Percentiles rank a stretch among this genome's conserved stretches.
These are phyloP conservation scores for Drosophila ercepeae DNA, from an alignment of 1,140 invertebrate species.

Conservation along the genomic window DNA sequence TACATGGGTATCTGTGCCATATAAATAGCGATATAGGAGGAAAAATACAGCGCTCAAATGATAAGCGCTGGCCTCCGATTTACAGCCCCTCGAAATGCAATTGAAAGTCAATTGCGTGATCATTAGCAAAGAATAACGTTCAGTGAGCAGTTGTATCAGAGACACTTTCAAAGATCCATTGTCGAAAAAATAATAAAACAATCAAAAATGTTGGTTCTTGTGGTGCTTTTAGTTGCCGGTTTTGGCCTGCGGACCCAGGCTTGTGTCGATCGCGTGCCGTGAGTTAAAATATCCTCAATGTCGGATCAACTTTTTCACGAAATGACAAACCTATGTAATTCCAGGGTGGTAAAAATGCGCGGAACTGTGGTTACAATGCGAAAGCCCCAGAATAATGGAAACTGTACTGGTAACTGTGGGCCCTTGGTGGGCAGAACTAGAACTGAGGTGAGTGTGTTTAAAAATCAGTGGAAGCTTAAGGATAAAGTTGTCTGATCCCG, in stretches of 20 bases:
- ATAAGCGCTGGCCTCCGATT: constrained; percentile 42
- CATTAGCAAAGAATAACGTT: constrained; percentile 54
- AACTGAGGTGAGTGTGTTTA: no score
- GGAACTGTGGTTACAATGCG: constrained; percentile 69
- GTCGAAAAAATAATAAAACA: neutral
- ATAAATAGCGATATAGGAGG: constrained; percentile 14
- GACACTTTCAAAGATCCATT: neutral
- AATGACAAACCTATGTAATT: neutral
- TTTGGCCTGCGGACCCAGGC: constrained; percentile 27
- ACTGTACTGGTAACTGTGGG: constrained; percentile 62
- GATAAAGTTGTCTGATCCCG: no score
- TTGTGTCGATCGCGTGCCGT: constrained; percentile 68
- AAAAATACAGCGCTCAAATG: constrained; percentile 25
- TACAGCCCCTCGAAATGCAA: constrained; percentile 19
- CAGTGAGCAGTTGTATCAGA: constrained; percentile 37
- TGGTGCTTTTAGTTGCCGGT: constrained; percentile 24
- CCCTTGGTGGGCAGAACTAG: constrained; percentile 57
- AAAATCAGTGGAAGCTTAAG: no score
- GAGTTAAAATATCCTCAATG: constrained; percentile 27
- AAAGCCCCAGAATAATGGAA: constrained; percentile 48
- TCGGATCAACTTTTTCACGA: neutral
- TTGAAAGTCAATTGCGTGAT: constrained; percentile 41
- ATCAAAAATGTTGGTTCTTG: constrained; percentile 38
- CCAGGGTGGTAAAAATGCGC: constrained; percentile 58
- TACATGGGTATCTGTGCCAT: constrained; percentile 40